Evolutionary conservation across 2,797 vertebrate species (phyloP), one percentile per base, ranked within the genome.

Genomic region (Hoplostethus mediterraneus): DNA sequence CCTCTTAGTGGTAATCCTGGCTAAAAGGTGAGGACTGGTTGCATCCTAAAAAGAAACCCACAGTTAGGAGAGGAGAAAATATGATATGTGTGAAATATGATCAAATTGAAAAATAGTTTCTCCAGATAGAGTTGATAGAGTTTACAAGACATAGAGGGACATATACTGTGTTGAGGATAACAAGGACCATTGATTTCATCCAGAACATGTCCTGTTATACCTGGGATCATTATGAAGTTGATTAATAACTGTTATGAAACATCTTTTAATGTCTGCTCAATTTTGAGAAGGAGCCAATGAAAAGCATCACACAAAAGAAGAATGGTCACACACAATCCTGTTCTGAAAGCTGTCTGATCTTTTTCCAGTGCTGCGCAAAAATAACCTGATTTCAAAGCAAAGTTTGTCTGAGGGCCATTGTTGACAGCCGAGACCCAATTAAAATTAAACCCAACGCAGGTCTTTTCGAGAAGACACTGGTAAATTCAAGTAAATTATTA

Each of bases 1-100:
- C 92, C 90, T 90, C 87, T 94, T 90, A 86, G 86, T 79, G 65
- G 80, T 90, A 93, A 93, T 91, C 88, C 84, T 42, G 51, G 48
- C 65, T 89, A 89, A 91, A 93, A 60, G 73, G 89, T 82, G 47
- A 83, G 65, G 33, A 65, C 14, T 11, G 17, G 52, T 60, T 55
- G 42, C 2, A 51, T 67, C 45, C 61, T 59, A 3, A 11, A 21
- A 56, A 67, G 31, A 79, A 0, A 1, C 63, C 21, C 5, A 55
- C 42, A 45, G 13, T 47, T 47, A 21, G 51, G 11, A 30, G 31
- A 48, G 28, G 25, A n/a, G 70, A 67, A 82, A 74, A 64, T 33
- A 13, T 30, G 28, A 28, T 28, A 28, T 28, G 28, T 2, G 28
- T 28, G 28, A 82, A 74, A 64, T 33, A 13, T 30, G 71, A 66